Base-by-base conservation (phyloP, 2,113 vertebrate species). In the Xiphias gladius region DNA sequence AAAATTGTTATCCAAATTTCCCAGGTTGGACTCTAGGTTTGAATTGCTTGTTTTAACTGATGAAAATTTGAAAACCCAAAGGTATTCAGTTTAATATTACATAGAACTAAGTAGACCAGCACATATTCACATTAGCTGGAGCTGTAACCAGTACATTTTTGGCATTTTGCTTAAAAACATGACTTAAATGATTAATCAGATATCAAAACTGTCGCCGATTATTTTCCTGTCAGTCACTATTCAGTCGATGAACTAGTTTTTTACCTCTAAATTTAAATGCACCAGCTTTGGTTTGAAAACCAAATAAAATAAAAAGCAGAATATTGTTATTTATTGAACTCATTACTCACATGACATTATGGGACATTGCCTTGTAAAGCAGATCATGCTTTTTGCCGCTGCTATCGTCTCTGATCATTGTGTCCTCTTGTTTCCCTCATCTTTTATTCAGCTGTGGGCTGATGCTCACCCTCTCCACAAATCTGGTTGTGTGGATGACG, bases 401-500 rank as follows among this genome's bases (percentile, higher is more conserved):
- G 22, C 26, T 24, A 9, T 7, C n/a, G 28, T 30, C 10, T 58
- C 22, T 79, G 9, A 39, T 30, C 2, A 62, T 43, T 28, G 16
- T 24, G 62, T 13, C 5, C 12, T 61, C 12, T 24, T 55, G 3
- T 28, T 50, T 24, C 12, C 8, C 12, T 64, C 7, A 0, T 71
- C 54, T 61, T 35, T 68, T 13, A 17, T 66, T 35, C 24, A 99
- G 98, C 61, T 98, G 97, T 63, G 98, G 98, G 2, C 89, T 99
- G 82, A 98, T 99, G 98, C 92, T 99, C 58, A 97, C 96, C 0
- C 94, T 99, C 67, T 96, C 96, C 46, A 97, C 98, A 76, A 98
- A 99, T 91, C 86, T 99, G 12, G 94, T 97, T 0, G 73, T 98
- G 83, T 99, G 98, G 98, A 98, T 99, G 96, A 94, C 94, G 0